Percentiles rank a stretch among this genome's conserved stretches.
These are phyloP conservation scores for Holacanthus passer DNA, from an alignment of 2,113 vertebrate genomes.

Conservation along the genomic window DNA sequence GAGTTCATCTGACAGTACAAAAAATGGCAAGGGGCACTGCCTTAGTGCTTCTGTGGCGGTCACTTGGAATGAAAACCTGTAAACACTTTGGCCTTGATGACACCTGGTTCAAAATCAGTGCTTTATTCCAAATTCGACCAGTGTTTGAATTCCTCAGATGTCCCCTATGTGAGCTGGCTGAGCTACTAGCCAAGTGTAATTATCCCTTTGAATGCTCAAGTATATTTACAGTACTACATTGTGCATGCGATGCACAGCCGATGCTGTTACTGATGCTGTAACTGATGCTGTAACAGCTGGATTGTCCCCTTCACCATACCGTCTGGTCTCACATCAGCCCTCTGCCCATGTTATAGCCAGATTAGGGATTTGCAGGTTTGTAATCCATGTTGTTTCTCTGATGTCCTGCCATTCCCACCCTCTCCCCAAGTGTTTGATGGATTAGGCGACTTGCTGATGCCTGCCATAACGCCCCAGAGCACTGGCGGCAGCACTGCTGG, in stretches of 20 bases:
- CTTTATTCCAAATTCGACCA: neutral
- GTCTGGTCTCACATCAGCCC: conserved; percentile 30
- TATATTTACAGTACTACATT: conserved; percentile 10
- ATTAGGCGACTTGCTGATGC: conserved; percentile 98
- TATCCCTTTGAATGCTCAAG: conserved; percentile 37
- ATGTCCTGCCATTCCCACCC: conserved; percentile 21
- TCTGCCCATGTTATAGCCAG: conserved; percentile 12
- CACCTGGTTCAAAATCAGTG: conserved; percentile 33
- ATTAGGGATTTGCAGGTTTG: conserved; percentile 41
- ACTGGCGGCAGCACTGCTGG: conserved; percentile 84
- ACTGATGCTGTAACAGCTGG: conserved; percentile 21
- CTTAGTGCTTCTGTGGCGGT: neutral
- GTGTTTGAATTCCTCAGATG: conserved; percentile 2
- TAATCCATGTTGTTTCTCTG: conserved; percentile 56
- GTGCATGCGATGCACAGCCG: conserved; percentile 61
- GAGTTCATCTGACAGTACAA: neutral
- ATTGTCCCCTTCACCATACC: conserved; percentile 15
- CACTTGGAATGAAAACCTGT: conserved; percentile 29
- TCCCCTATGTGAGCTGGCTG: conserved; percentile 5
- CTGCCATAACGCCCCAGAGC: conserved; percentile 92
- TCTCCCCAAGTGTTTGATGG: conserved; percentile 91
- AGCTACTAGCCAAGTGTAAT: conserved; percentile 8
- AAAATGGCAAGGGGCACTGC: neutral
- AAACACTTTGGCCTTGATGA: conserved; percentile 50
- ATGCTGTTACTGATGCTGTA: too few species aligned